phyloP scores from a whole-genome alignment of 2,797 vertebrate genomes.

The Pelodytes ibericus region DNA sequence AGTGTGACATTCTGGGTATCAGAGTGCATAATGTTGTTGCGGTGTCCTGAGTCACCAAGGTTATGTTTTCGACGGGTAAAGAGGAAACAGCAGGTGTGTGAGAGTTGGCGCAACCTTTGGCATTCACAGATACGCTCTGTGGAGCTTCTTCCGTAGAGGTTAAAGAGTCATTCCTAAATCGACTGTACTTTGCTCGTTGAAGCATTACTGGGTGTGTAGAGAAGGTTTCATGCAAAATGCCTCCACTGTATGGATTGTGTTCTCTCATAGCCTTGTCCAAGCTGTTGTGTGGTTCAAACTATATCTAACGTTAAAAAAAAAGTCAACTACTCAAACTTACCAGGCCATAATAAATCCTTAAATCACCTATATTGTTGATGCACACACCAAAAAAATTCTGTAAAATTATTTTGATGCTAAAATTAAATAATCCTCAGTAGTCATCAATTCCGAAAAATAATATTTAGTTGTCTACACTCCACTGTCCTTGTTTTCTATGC shows the following conservation, averaged over 20 bases:
- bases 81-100: slow-evolving; percentile 66
- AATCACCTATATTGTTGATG: not conserved
- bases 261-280: slow-evolving; percentile 84
- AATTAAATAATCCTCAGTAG: not conserved
- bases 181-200: slow-evolving; percentile 90
- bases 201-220: slow-evolving; percentile 84
- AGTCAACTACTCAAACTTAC: slow-evolving; percentile 4
- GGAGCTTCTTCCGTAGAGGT: slow-evolving; percentile 81
- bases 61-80: slow-evolving; percentile 67
- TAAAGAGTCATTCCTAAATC: slow-evolving; percentile 86
- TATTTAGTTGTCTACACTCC: too few species aligned
- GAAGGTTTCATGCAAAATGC: slow-evolving; percentile 71
- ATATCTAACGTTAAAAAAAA: slow-evolving; percentile 21
- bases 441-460: not conserved
- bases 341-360: not conserved
- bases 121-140: slow-evolving; percentile 63
- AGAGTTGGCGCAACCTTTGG: slow-evolving; percentile 71
- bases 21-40: slow-evolving; percentile 79
- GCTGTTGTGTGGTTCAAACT: not conserved
- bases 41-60: slow-evolving; percentile 68
- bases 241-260: slow-evolving; percentile 69
- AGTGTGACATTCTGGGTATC: slow-evolving; percentile 83
- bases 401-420: not conserved
- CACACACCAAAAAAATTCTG: too few species aligned
- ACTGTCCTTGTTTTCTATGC: not conserved